Evolutionary conservation across 2,888 invertebrate genomes (phyloP).

Genomic region (Apotomis betuletana): DNA sequence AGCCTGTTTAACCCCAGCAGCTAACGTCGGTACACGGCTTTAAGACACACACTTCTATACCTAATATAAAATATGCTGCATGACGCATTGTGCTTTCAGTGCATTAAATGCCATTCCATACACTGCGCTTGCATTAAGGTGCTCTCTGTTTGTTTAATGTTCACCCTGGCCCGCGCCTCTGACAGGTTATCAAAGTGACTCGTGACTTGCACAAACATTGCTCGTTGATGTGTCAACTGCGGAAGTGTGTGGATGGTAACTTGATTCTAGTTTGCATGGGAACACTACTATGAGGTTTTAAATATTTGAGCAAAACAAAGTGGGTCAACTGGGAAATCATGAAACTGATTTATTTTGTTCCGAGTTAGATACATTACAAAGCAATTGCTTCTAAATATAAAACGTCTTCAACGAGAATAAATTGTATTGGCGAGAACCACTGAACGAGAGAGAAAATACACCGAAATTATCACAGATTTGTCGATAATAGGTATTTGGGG

Average conservation of each 20-base stretch:
- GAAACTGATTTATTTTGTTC: too few species aligned
- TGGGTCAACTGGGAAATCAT: too few species aligned
- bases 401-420: too few species aligned
- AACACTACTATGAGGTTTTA: not conserved
- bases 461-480: too few species aligned
- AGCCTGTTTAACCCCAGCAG: too few species aligned
- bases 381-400: too few species aligned
- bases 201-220: conserved; percentile 39
- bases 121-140: conserved; percentile 46
- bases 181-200: conserved; percentile 34
- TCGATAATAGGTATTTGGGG: too few species aligned
- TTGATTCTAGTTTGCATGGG: conserved; percentile 18
- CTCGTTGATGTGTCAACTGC: conserved; percentile 27
- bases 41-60: not conserved
- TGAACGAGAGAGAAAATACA: too few species aligned
- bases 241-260: conserved; percentile 7
- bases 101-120: conserved; percentile 49
- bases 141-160: conserved; percentile 54
- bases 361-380: too few species aligned
- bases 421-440: too few species aligned
- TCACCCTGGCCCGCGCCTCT: conserved; percentile 47
- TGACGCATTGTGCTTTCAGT: conserved; percentile 40
- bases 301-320: too few species aligned
- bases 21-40: not conserved
- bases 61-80: not conserved